A percentile compares a stretch with the other conserved stretches of the same genome.
Evolutionary conservation across 1,140 invertebrate genomes (phyloP).

Genomic region (Reticulitermes speratus): DNA sequence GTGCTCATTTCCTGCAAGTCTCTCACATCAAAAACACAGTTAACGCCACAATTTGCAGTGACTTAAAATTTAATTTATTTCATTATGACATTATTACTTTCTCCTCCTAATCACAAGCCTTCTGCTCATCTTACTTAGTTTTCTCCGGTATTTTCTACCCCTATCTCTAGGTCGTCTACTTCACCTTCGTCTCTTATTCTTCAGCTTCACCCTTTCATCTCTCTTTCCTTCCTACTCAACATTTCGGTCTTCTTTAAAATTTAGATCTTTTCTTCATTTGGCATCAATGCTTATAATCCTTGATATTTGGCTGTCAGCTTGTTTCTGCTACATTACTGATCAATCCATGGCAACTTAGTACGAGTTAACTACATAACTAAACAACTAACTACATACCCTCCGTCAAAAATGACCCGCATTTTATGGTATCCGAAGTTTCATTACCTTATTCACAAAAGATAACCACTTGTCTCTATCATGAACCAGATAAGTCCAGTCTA

Average conservation of each 20-base stretch:
- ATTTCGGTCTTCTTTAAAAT: background rate
- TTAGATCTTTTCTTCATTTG: background rate
- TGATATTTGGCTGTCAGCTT: too few species aligned
- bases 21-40: background rate
- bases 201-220: background rate
- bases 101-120: background rate
- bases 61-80: background rate
- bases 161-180: background rate
- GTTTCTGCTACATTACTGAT: too few species aligned
- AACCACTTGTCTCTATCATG: too few species aligned
- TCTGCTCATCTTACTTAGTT: background rate
- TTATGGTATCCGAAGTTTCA: too few species aligned
- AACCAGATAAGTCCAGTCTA: too few species aligned
- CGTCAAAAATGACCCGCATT: too few species aligned
- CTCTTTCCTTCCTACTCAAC: background rate
- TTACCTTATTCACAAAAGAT: too few species aligned
- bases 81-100: background rate
- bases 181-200: background rate
- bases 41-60: background rate
- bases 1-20: background rate
- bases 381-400: too few species aligned
- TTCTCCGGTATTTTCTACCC: too few species aligned
- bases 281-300: too few species aligned
- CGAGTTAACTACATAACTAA: too few species aligned
- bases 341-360: too few species aligned